Evolutionary conservation across 2,888 invertebrate genomes (phyloP), one percentile per base, ranked within the genome.

Genomic region (Heteromurus nitidus): DNA sequence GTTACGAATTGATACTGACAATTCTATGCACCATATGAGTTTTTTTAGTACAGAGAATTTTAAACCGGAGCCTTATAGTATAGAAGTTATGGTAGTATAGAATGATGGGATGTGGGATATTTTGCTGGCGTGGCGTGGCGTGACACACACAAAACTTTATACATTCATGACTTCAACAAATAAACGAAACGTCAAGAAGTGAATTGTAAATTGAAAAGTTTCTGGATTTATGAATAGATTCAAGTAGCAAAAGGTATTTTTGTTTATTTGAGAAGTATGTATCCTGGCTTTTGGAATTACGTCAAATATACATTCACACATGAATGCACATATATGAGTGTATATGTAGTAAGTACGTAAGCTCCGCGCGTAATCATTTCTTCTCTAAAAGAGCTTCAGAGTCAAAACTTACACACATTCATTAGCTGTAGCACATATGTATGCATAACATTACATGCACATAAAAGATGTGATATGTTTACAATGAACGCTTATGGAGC

Each of bases 161-260:
- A 24, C 31, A 24, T 69, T 53, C 50, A 55, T 55, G 42, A 28
- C 55, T 60, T 64, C 24, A 22, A 64, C 62, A 73, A 62, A 73
- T 73, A 64, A 73, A 73, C 73, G 22, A 73, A 44, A 73, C 64
- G 73, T 73, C 73, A 73, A 50, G 47, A 53, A 44, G 53, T n/a
- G 20, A 64, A 73, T 64, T 47, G 58, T 24, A 42, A 70, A 36
- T 55, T 70, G 72, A 72, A 44, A 72, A 60, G 47, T 28, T 36
- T 69, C 53, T 42, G 58, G 53, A 68, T 68, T 50, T 26, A 26
- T 44, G 69, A 70, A 36, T 42, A 42, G 2, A 55, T 20, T 47
- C 26, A 50, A 50, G 20, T 16, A 18, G 9, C 50, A 20, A 18
- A 9, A 24, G 24, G 55, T 24, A 55, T 47, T 47, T 55, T 55